phyloP scores from a whole-genome alignment of 1,140 invertebrate species.

The silkworm (Bombyx mori) region ASM3026992v2 NC_085114.1:6356501-6357000 shows the following conservation, averaged over 20 bases:
- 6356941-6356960: too few relatives aligned
- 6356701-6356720: too few relatives aligned
- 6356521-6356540: too few relatives aligned
- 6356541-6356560: too few relatives aligned
- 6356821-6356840: slow-evolving; percentile 87
- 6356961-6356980: background rate
- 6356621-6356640: too few relatives aligned
- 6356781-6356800: background rate
- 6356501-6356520: too few relatives aligned
- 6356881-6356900: slow-evolving; percentile 77
- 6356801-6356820: slow-evolving; percentile 70
- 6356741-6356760: too few relatives aligned
- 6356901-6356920: slow-evolving; percentile 78
- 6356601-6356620: background rate
- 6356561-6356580: background rate
- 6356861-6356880: slow-evolving; percentile 77
- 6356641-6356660: too few relatives aligned
- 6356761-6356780: background rate
- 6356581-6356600: background rate
- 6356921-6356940: slow-evolving; percentile 39
- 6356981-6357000: background rate
- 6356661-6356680: too few relatives aligned
- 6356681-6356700: too few relatives aligned
- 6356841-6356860: slow-evolving; percentile 73
- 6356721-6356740: too few relatives aligned